A percentile compares a stretch with the other conserved stretches of the same genome.
These are phyloP conservation scores for Patella ulyssiponensis DNA, from an alignment of 2,888 invertebrate genomes.

Conservation along the genomic window DNA sequence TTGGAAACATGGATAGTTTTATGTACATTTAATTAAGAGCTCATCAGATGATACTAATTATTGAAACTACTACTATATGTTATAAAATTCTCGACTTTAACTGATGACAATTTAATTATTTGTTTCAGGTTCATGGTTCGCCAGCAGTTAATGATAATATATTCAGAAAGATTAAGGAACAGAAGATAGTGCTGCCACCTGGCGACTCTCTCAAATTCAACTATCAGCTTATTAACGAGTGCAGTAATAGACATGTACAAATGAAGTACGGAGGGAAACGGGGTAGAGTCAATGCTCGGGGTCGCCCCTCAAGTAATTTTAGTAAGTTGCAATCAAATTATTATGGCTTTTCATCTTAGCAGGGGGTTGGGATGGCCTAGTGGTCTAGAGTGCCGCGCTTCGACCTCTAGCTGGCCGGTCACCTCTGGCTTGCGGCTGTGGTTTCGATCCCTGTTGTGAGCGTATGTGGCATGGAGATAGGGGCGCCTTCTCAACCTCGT, in stretches of 20 bases:
- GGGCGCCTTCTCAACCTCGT: too few relatives aligned
- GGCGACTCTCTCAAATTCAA: neutral
- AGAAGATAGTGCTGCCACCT: neutral
- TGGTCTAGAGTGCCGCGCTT: too few relatives aligned
- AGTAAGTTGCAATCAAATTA: neutral
- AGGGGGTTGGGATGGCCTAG: too few relatives aligned
- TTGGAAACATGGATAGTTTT: too few relatives aligned
- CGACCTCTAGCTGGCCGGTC: too few relatives aligned
- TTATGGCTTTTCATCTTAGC: neutral
- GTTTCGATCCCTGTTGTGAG: too few relatives aligned
- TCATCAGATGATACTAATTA: too few relatives aligned
- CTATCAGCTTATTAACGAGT: neutral
- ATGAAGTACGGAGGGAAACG: neutral
- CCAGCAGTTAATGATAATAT: neutral
- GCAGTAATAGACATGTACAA: neutral
- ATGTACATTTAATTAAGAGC: too few relatives aligned
- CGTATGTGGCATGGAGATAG: too few relatives aligned
- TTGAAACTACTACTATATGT: too few relatives aligned
- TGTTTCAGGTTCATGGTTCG: slow-evolving; percentile 4
- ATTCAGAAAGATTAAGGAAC: neutral
- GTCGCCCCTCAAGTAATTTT: neutral
- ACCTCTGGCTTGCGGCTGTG: too few relatives aligned
- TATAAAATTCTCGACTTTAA: too few relatives aligned
- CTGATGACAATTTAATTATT: neutral
- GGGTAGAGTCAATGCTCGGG: neutral